Conservation (phyloP, 1,140 invertebrate species). For the Helicoverpa zea region DNA sequence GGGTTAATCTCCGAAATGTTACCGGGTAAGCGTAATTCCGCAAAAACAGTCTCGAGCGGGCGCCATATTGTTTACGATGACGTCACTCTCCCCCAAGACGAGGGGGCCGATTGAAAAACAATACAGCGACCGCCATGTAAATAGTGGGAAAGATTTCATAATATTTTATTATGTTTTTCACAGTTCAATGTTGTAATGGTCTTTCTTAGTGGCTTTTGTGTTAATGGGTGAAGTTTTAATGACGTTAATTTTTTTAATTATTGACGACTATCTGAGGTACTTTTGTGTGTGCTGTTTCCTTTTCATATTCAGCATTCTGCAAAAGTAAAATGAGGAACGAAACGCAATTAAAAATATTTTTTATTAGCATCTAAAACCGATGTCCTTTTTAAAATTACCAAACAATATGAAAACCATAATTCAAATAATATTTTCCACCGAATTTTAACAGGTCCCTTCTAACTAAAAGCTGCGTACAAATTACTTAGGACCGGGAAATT, state of each 20-base stretch:
- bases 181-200: slow-evolving; percentile 10
- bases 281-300: no score
- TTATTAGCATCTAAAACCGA: no score
- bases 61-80: slow-evolving; percentile 52
- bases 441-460: slow-evolving; percentile 42
- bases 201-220: background rate
- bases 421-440: slow-evolving; percentile 7
- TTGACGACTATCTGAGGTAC: no score
- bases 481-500: slow-evolving; percentile 37
- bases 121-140: slow-evolving; percentile 39
- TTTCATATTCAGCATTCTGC: no score
- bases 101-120: slow-evolving; percentile 51
- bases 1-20: slow-evolving; percentile 46
- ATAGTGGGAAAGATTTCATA: slow-evolving; percentile 26
- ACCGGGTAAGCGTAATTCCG: slow-evolving; percentile 45
- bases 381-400: background rate
- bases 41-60: slow-evolving; percentile 35
- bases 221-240: slow-evolving; percentile 21
- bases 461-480: slow-evolving; percentile 38
- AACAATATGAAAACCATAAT: slow-evolving; percentile 2
- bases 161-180: slow-evolving; percentile 36
- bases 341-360: no score
- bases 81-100: slow-evolving; percentile 33
- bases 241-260: no score
- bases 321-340: no score